phyloP scores from a whole-genome alignment of 2,888 invertebrate genomes.

The Antheraea yamamai region DNA sequence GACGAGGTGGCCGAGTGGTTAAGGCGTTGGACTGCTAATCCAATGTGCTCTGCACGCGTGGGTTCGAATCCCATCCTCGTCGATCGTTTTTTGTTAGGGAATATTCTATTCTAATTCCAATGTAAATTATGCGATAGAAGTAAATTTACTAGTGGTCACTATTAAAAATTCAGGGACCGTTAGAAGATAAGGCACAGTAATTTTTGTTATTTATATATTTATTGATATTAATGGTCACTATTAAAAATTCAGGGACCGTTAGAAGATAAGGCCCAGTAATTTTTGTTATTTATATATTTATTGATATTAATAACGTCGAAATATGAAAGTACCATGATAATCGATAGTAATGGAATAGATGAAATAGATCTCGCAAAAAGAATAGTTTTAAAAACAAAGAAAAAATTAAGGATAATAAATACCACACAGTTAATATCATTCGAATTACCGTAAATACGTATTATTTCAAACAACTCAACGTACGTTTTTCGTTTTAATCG shows the following conservation, averaged over 20 bases:
- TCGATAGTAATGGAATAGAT: too few relatives aligned
- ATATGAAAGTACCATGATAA: too few relatives aligned
- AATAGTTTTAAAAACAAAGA: background rate
- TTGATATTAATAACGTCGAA: too few relatives aligned
- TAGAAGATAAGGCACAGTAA: too few relatives aligned
- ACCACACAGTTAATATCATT: background rate
- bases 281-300: too few relatives aligned
- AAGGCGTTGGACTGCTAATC: constrained; percentile 94
- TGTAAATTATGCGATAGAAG: background rate
- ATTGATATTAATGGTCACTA: too few relatives aligned
- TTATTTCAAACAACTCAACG: constrained; percentile 23
- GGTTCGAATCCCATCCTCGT: constrained; percentile 92
- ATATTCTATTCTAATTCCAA: background rate
- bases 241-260: too few relatives aligned
- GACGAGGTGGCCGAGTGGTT: constrained; percentile 94
- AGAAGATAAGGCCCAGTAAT: too few relatives aligned
- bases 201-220: too few relatives aligned
- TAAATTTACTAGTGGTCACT: too few relatives aligned
- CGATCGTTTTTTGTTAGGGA: constrained; percentile 54
- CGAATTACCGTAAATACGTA: constrained; percentile 8
- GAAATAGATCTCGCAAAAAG: background rate
- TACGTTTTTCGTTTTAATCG: constrained; percentile 54
- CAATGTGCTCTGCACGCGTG: constrained; percentile 93
- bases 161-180: too few relatives aligned
- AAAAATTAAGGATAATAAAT: background rate